Conservation (phyloP, 1,140 invertebrate species). For the Drosophila tsacasi region DNA sequence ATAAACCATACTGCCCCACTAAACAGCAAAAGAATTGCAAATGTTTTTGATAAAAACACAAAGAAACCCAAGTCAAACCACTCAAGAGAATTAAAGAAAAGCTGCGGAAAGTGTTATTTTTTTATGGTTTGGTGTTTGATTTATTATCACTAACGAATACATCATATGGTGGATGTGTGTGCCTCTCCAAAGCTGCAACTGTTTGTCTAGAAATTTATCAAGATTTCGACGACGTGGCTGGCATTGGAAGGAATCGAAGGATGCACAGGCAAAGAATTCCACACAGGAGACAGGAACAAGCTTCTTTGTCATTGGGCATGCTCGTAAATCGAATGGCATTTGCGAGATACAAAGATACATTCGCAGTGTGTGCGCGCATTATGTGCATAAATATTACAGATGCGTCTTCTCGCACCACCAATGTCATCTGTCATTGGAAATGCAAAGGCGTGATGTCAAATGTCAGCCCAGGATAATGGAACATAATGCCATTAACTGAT, state of each 20-base stretch:
- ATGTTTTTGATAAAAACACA: conserved; percentile 31
- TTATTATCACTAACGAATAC: conserved; percentile 37
- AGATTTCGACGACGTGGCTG: conserved; percentile 23
- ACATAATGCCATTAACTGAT: conserved; percentile 7
- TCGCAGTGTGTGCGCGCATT: conserved; percentile 27
- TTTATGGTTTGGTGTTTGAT: conserved; percentile 24
- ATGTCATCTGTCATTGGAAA: conserved; percentile 41
- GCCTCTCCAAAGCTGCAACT: conserved; percentile 3
- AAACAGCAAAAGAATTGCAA: neutral
- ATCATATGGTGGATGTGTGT: conserved; percentile 21
- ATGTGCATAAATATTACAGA: conserved; percentile 47
- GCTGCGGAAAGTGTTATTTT: neutral
- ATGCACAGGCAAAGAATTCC: neutral
- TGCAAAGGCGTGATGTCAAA: conserved; percentile 32
- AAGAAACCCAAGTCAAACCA: neutral
- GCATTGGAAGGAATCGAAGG: conserved; percentile 10
- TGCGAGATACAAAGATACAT: conserved; percentile 26
- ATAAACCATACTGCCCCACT: neutral
- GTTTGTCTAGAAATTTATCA: conserved; percentile 51
- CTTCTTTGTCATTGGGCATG: conserved; percentile 38
- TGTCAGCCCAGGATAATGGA: conserved; percentile 42
- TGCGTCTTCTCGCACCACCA: conserved; percentile 21
- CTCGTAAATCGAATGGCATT: conserved; percentile 47
- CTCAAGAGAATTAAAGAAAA: conserved; percentile 19
- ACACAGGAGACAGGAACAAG: conserved; percentile 21